phyloP scores from a whole-genome alignment of 1,140 invertebrate species.

The Trichonephila clavipes region DNA sequence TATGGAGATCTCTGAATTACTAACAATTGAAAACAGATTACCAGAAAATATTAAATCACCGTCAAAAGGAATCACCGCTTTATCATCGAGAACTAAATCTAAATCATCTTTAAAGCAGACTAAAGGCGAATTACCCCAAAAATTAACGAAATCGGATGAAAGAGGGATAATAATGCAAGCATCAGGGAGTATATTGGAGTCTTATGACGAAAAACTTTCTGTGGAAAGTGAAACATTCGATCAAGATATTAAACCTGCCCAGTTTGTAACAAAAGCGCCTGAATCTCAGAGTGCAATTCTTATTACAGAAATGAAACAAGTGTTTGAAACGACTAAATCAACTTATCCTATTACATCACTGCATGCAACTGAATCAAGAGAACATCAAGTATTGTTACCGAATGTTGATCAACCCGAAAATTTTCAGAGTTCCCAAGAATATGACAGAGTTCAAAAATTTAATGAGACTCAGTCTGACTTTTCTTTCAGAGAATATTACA shows the following conservation, averaged over 20 bases:
- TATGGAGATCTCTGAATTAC: neutral
- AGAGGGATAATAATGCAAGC: neutral
- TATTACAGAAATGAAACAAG: neutral
- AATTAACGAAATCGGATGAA: neutral
- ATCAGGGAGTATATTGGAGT: neutral
- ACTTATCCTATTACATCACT: neutral
- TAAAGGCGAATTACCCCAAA: neutral
- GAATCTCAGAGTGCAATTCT: neutral
- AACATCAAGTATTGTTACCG: too few relatives aligned
- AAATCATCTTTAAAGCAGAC: neutral
- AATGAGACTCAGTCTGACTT: conserved; percentile 7
- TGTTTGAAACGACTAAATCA: neutral
- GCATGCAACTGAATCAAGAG: neutral
- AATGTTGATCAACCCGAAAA: neutral
- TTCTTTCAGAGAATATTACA: conserved; percentile 35
- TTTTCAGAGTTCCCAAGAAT: neutral
- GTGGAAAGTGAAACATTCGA: neutral
- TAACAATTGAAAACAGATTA: neutral
- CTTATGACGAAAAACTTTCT: neutral
- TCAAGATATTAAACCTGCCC: neutral
- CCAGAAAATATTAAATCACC: neutral
- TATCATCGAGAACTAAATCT: neutral
- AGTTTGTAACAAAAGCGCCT: neutral
- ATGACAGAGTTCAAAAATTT: neutral
- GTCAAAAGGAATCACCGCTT: neutral